Base-by-base conservation (phyloP, 2,797 vertebrate genomes). In the Anguilla anguilla region DNA sequence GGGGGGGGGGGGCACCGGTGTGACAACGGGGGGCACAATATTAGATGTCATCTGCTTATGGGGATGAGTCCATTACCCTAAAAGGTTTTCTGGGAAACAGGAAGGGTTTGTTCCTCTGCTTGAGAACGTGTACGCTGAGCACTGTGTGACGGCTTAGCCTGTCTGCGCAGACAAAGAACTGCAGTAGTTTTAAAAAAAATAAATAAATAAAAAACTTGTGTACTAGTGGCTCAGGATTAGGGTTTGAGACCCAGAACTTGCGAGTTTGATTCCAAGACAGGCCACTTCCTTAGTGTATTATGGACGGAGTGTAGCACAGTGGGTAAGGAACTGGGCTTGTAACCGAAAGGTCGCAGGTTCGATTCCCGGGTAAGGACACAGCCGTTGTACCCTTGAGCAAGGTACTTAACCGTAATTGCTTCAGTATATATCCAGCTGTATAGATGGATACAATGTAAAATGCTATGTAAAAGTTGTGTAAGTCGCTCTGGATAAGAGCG, bases 1-100 rank as follows among this genome's bases (percentile, higher is more conserved):
- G 72, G 25, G 88, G 74, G 39, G 13, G 59, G 59, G 46, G 43
- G 39, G 10, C 31, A 64, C 61, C 85, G 77, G 59, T 81, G 43
- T 88, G 84, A 87, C 77, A 88, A 59, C 59, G 3, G 61, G 31
- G 39, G 55, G 53, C 89, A 85, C 86, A 87, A 89, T 83, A 55
- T 89, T 90, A 72, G 0, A 11, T 89, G 88, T 90, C 87, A 89
- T 90, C 89, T 90, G 43, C 90, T 90, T 90, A 90, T 72, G 86
- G 72, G 84, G 86, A 86, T 89, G 84, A 89, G 83, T 89, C 85
- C 84, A 84, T 51, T 87, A 46, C 28, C 19, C 74, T 25, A 17
- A 81, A 25, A 49, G 43, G 43, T 46, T n/a, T 81, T 81, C 77
- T 81, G 43, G 19, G 74, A 79, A 79, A 79, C 39, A 31, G 2